Evolutionary conservation across 2,888 invertebrate species (phyloP).

Genomic region (Argyresthia albistria): DNA sequence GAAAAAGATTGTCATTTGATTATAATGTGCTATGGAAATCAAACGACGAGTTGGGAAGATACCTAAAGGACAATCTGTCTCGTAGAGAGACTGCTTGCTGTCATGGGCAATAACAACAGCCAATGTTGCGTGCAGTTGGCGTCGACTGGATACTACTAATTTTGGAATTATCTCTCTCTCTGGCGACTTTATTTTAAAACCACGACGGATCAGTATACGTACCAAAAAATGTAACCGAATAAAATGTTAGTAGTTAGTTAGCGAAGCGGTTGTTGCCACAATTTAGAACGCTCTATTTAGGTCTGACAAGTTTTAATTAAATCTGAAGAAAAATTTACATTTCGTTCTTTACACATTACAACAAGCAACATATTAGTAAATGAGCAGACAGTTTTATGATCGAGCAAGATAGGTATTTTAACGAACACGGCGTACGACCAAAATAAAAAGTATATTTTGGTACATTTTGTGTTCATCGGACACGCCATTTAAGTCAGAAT

Average conservation of each 20-base stretch:
- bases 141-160: constrained; percentile 50
- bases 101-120: constrained; percentile 61
- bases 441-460: constrained; percentile 60
- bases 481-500: constrained; percentile 69
- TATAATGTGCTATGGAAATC: no score
- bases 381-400: constrained; percentile 58
- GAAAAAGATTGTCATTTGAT: no score
- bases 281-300: not conserved
- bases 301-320: not conserved
- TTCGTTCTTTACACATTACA: not conserved
- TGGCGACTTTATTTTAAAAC: not conserved
- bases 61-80: constrained; percentile 27
- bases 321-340: not conserved
- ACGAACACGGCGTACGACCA: constrained; percentile 57
- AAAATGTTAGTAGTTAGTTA: no score
- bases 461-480: constrained; percentile 60
- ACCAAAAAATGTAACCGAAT: no score
- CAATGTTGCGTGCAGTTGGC: constrained; percentile 64
- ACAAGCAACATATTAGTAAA: constrained; percentile 14
- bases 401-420: constrained; percentile 54
- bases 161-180: constrained; percentile 30
- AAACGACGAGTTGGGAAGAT: not conserved
- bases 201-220: not conserved
- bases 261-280: no score
- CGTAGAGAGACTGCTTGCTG: constrained; percentile 32